Conservation (phyloP, 2,888 invertebrate species). For the Stratiomys singularior region DNA sequence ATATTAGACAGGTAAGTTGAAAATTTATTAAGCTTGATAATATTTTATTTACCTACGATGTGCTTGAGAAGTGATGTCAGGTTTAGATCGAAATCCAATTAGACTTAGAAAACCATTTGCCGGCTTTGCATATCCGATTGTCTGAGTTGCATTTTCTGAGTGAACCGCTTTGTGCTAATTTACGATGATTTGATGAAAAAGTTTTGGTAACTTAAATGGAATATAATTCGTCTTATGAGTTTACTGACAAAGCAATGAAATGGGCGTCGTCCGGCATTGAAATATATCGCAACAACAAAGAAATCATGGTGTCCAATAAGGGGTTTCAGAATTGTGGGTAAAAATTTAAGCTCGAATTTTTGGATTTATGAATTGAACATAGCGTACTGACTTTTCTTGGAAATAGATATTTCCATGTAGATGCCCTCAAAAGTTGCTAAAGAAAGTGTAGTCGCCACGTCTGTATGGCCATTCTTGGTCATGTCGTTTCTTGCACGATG, state of each 20-base stretch:
- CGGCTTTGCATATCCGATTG: background rate
- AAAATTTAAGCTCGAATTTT: too few relatives aligned
- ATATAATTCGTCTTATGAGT: background rate
- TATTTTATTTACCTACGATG: too few relatives aligned
- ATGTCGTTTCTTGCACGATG: slow-evolving; percentile 4
- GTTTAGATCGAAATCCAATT: background rate
- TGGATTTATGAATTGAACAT: too few relatives aligned
- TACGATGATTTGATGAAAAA: background rate
- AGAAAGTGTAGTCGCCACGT: slow-evolving; percentile 14
- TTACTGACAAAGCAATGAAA: background rate
- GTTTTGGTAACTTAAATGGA: background rate
- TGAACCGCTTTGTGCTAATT: background rate
- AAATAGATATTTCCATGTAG: too few relatives aligned
- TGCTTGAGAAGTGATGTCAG: too few relatives aligned
- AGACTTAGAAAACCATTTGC: background rate
- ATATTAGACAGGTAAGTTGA: slow-evolving; percentile 19
- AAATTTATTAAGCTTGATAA: background rate
- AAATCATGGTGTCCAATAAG: background rate
- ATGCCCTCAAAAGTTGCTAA: too few relatives aligned
- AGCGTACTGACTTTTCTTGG: too few relatives aligned
- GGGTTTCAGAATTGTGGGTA: background rate
- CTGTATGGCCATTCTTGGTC: slow-evolving; percentile 14
- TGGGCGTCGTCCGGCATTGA: slow-evolving; percentile 36
- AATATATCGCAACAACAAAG: slow-evolving; percentile 27
- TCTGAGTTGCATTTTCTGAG: background rate